Conservation (phyloP, 2,797 vertebrate species). For the Rhynchotus rufescens region DNA sequence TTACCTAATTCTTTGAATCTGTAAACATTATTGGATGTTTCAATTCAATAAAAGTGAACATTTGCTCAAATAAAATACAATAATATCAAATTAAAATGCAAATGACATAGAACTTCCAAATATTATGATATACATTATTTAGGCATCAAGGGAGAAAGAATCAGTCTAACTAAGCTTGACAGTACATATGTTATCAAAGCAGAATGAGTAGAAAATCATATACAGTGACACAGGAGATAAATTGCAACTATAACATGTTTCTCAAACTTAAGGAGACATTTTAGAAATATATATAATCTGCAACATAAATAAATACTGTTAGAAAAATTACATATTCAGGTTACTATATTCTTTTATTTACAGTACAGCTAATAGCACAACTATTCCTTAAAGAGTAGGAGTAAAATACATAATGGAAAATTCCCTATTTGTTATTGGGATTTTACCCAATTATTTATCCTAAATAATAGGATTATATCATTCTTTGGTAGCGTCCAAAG, state of each 20-base stretch:
- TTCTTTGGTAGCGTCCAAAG: neutral
- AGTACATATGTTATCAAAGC: neutral
- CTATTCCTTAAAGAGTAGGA: neutral
- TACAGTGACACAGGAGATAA: neutral
- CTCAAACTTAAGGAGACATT: neutral
- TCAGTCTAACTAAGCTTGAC: neutral
- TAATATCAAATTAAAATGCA: neutral
- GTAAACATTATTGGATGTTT: neutral
- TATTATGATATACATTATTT: neutral
- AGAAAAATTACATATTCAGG: neutral
- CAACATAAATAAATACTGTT: neutral
- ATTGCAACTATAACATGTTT: neutral
- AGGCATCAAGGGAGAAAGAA: neutral
- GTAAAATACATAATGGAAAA: neutral
- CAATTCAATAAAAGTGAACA: neutral
- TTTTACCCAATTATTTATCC: too few relatives aligned
- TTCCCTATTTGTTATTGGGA: neutral
- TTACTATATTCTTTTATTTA: neutral
- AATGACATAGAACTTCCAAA: neutral
- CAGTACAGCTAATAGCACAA: neutral
- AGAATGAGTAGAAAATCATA: neutral
- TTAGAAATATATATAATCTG: neutral
- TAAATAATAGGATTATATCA: neutral
- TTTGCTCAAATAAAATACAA: neutral
- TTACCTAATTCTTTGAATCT: neutral